These are phyloP conservation scores for Tympanoctomys barrerae DNA, from an alignment of 2,797 vertebrate species.

Conservation along the genomic window DNA sequence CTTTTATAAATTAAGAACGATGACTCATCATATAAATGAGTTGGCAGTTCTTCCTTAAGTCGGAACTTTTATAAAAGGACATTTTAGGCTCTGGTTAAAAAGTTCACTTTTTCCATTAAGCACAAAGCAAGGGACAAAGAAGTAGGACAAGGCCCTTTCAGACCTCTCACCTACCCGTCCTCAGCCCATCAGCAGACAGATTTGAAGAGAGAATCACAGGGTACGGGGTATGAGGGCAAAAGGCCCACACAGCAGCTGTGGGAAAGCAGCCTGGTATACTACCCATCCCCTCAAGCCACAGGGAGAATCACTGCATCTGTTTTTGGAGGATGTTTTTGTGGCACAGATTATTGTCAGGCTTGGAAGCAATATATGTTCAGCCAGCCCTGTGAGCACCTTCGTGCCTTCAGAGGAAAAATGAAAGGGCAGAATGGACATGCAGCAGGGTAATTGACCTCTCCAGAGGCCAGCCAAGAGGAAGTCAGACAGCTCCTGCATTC, in stretches of 20 bases:
- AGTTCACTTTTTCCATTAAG: slow-evolving; percentile 79
- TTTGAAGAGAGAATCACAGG: background rate
- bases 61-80: slow-evolving; percentile 59
- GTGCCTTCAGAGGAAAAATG: background rate
- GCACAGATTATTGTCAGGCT: background rate
- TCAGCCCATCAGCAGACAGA: slow-evolving; percentile 57
- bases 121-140: slow-evolving; percentile 65
- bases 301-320: background rate
- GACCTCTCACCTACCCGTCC: slow-evolving; percentile 65
- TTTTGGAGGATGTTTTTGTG: background rate
- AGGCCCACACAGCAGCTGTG: rapidly evolving
- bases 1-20: slow-evolving; percentile 65
- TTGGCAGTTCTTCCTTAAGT: slow-evolving; percentile 64
- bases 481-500: rapidly evolving
- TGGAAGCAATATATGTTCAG: background rate
- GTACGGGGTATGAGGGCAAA: rapidly evolving
- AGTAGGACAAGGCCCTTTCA: slow-evolving; percentile 44
- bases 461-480: background rate
- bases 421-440: background rate
- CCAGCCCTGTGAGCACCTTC: background rate
- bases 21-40: slow-evolving; percentile 65
- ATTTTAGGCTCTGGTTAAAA: slow-evolving; percentile 67
- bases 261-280: background rate
- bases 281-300: background rate
- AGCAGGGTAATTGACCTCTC: background rate